A percentile compares a stretch with the other conserved stretches of the same genome.
Conservation (phyloP, 2,888 invertebrate species). For the Drosophila merina region DNA sequence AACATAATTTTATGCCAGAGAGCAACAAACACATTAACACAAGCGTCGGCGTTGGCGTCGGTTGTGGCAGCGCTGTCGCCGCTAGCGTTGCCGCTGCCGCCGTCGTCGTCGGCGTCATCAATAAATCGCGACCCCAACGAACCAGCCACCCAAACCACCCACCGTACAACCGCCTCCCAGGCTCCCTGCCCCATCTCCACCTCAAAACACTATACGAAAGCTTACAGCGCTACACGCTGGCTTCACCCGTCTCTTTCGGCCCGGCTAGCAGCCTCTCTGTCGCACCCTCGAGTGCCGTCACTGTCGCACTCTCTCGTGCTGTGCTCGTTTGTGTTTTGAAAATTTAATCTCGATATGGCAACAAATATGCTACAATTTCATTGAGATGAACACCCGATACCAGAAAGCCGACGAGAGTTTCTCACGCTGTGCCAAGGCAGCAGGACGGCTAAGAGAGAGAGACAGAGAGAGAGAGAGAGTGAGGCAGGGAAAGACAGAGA, state of each 20-base stretch:
- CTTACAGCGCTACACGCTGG: constrained; percentile 61
- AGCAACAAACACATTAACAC: constrained; percentile 80
- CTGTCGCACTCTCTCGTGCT: constrained; percentile 52
- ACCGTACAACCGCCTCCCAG: constrained; percentile 30
- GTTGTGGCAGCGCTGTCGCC: constrained; percentile 25
- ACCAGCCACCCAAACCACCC: constrained; percentile 49
- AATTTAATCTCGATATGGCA: constrained; percentile 82
- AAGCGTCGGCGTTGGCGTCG: constrained; percentile 31
- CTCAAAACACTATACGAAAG: constrained; percentile 64
- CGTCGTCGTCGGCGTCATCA: constrained; percentile 74
- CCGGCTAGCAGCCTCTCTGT: constrained; percentile 14
- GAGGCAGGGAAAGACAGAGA: constrained; percentile 21
- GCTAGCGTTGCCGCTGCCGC: constrained; percentile 13
- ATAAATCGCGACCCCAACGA: constrained; percentile 70
- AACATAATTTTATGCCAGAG: constrained; percentile 77
- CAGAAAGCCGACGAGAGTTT: constrained; percentile 57
- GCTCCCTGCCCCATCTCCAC: constrained; percentile 52
- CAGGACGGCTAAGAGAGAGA: constrained; percentile 16
- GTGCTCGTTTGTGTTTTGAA: constrained; percentile 80
- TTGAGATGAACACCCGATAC: constrained; percentile 81
- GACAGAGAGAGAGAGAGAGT: constrained; percentile 18
- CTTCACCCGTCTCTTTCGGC: constrained; percentile 15
- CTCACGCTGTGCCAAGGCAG: constrained; percentile 42
- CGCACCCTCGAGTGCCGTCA: constrained; percentile 24
- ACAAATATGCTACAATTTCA: constrained; percentile 82